A percentile compares a stretch with the other conserved stretches of the same genome.
These are phyloP conservation scores for Pogonognathellus flavescens DNA, from an alignment of 1,140 invertebrate species.

Conservation along the genomic window DNA sequence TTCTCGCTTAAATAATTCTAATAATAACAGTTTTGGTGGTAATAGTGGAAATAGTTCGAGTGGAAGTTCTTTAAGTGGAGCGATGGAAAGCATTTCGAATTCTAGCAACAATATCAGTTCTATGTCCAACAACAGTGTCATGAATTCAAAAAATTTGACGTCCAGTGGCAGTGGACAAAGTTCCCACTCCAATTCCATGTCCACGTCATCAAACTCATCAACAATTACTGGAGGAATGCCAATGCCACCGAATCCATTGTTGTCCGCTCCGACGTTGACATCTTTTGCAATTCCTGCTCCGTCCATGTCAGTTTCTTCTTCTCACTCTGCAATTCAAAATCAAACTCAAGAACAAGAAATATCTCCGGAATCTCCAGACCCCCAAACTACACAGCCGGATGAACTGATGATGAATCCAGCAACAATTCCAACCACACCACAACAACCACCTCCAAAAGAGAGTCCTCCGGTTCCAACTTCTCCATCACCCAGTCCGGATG, in stretches of 20 bases:
- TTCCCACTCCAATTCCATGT: not conserved
- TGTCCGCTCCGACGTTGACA: not conserved
- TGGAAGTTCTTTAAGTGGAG: too few relatives aligned
- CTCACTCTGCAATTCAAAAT: not conserved
- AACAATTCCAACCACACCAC: conserved; percentile 71
- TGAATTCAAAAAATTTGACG: not conserved
- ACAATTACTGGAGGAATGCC: not conserved
- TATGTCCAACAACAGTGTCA: not conserved
- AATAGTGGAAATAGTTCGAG: not conserved
- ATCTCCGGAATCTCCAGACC: conserved; percentile 64
- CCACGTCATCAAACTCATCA: not conserved
- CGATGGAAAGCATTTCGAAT: not conserved
- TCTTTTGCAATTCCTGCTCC: not conserved
- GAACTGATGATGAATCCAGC: conserved; percentile 71
- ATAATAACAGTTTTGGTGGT: not conserved
- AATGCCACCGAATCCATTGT: not conserved
- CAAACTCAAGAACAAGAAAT: conserved; percentile 42
- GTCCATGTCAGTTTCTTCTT: not conserved
- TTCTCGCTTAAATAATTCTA: not conserved
- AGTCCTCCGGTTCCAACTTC: conserved; percentile 64
- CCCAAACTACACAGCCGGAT: conserved; percentile 35
- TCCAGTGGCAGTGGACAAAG: not conserved
- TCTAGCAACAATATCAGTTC: not conserved
- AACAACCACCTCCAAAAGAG: conserved; percentile 71
- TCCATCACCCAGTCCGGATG: conserved; percentile 50